These are phyloP conservation scores for Leiothrix lutea DNA, from an alignment of 2,113 vertebrate genomes.

Conservation along the genomic window DNA sequence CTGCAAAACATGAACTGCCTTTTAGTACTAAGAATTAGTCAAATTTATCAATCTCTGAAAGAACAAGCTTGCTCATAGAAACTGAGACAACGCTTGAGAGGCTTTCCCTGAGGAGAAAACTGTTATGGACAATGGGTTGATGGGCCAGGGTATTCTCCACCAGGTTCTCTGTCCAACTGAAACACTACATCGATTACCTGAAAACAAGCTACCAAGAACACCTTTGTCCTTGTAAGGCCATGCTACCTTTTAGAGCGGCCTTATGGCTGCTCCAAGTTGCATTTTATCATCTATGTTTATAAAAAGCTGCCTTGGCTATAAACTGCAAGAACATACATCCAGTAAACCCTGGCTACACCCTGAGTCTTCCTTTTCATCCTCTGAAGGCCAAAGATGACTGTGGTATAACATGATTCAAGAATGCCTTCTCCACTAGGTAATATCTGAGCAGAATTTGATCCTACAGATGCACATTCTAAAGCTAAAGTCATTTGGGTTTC, in stretches of 20 bases:
- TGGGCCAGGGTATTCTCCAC: background rate
- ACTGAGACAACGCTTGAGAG: background rate
- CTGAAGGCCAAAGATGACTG: background rate
- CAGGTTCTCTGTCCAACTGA: background rate
- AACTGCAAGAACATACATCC: background rate
- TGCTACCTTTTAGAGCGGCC: fast-evolving
- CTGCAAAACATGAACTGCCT: background rate
- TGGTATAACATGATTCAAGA: background rate
- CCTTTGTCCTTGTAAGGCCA: background rate
- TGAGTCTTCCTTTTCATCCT: background rate
- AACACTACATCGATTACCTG: background rate
- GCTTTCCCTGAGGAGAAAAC: background rate
- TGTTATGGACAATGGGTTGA: background rate
- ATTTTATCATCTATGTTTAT: background rate
- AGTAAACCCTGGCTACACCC: background rate
- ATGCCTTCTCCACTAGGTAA: background rate
- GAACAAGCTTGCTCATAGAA: background rate
- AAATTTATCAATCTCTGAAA: background rate
- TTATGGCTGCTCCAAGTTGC: background rate
- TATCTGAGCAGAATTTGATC: background rate
- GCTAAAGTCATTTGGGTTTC: background rate
- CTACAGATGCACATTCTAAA: background rate
- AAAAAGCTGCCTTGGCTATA: background rate
- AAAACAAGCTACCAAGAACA: background rate
- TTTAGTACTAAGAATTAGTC: background rate